Percentiles rank a stretch among this genome's conserved stretches.
phyloP scores from a whole-genome alignment of 1,140 invertebrate species.

The Leptoteleia sp. region DNA sequence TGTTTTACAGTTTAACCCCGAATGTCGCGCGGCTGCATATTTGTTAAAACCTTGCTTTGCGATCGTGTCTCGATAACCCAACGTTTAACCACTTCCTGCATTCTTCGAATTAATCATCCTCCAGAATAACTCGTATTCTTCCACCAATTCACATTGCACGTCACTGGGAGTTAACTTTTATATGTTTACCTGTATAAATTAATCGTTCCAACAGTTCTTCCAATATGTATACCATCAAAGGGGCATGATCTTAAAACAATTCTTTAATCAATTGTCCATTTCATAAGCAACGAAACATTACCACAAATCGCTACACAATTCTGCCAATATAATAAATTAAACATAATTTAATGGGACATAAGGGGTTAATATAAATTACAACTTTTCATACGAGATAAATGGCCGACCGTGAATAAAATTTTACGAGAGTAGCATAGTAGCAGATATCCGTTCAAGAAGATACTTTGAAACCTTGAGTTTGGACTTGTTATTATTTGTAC shows the following conservation, averaged over 20 bases:
- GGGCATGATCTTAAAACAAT: too few relatives aligned
- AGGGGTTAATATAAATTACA: neutral
- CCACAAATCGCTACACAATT: too few relatives aligned
- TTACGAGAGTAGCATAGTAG: slow-evolving; percentile 68
- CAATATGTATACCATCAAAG: too few relatives aligned
- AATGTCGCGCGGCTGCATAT: slow-evolving; percentile 9
- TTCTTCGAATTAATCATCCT: slow-evolving; percentile 1
- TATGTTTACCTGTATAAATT: too few relatives aligned
- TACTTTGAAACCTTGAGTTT: slow-evolving; percentile 69
- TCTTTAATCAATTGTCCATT: too few relatives aligned
- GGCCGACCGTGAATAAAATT: slow-evolving; percentile 49
- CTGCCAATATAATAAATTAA: too few relatives aligned
- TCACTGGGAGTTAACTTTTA: too few relatives aligned
- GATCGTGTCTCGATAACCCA: slow-evolving; percentile 1
- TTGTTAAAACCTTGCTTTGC: slow-evolving; percentile 4
- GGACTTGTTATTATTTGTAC: slow-evolving; percentile 81
- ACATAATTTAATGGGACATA: too few relatives aligned
- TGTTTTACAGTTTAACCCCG: slow-evolving; percentile 19
- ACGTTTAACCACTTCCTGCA: neutral
- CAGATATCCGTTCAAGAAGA: slow-evolving; percentile 70
- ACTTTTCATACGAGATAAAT: neutral
- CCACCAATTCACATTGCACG: too few relatives aligned
- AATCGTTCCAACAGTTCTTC: too few relatives aligned
- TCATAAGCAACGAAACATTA: too few relatives aligned
- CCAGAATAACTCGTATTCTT: too few relatives aligned